These are phyloP conservation scores for Tachina grossa DNA, from an alignment of 2,888 invertebrate genomes.

Conservation along the genomic window DNA sequence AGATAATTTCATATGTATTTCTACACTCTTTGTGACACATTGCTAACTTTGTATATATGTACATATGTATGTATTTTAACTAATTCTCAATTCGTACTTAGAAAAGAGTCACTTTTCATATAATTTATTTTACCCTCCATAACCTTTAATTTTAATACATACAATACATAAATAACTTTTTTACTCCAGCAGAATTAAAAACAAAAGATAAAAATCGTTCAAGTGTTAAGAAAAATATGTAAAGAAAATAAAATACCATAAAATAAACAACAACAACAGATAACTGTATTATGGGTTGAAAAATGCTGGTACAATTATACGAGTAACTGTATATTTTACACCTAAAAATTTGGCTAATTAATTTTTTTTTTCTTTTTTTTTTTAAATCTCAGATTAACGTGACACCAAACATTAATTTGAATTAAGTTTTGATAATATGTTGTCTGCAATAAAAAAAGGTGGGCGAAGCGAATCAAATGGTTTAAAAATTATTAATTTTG, in stretches of 20 bases:
- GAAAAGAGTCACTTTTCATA: conserved; percentile 41
- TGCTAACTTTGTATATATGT: neutral
- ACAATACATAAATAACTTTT: neutral
- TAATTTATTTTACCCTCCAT: conserved; percentile 3
- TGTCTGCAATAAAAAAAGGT: too few species aligned
- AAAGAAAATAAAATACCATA: neutral
- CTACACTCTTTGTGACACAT: conserved; percentile 25
- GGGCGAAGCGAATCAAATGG: too few species aligned
- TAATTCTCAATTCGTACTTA: neutral
- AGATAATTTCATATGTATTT: neutral
- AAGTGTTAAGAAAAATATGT: conserved; percentile 25
- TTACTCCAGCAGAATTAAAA: neutral
- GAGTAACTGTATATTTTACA: neutral
- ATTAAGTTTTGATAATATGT: too few species aligned
- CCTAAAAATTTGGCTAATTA: neutral
- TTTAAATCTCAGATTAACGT: neutral
- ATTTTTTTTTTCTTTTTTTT: neutral
- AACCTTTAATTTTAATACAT: conserved; percentile 24
- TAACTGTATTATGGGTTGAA: neutral
- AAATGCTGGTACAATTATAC: neutral
- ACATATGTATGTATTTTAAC: neutral
- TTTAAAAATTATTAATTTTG: too few species aligned
- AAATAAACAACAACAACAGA: conserved; percentile 7
- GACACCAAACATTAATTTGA: too few species aligned
- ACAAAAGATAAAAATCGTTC: conserved; percentile 35